Conservation (phyloP, 2,888 invertebrate species). For the Drosophila subquinaria region DNA sequence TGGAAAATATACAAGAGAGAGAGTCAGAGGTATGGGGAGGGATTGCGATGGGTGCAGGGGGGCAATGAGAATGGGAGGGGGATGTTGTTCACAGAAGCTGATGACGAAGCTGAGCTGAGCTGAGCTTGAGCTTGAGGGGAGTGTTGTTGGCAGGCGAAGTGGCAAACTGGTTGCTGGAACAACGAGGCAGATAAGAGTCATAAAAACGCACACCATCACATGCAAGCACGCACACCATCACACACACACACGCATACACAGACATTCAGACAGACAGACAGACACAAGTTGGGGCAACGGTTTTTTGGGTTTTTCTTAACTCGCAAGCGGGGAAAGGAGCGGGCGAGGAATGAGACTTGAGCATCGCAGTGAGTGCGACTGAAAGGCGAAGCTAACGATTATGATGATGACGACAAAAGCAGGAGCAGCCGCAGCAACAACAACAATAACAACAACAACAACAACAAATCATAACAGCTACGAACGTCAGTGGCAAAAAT, state of each 20-base stretch:
- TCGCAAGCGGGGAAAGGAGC: constrained; percentile 5
- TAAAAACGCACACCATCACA: constrained; percentile 64
- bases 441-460: constrained; percentile 7
- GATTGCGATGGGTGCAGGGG: background rate
- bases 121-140: background rate
- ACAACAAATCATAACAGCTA: constrained; percentile 10
- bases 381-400: constrained; percentile 69
- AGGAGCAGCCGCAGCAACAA: constrained; percentile 22
- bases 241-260: constrained; percentile 12
- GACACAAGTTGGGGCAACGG: constrained; percentile 24
- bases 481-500: constrained; percentile 67
- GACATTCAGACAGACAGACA: constrained; percentile 4
- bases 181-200: constrained; percentile 73
- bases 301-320: constrained; percentile 47
- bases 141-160: constrained; percentile 17
- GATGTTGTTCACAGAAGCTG: constrained; percentile 3
- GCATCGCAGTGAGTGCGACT: constrained; percentile 36
- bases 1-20: constrained; percentile 48
- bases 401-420: constrained; percentile 71
- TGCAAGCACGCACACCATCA: constrained; percentile 15
- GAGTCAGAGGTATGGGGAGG: background rate
- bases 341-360: background rate
- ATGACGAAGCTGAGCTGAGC: constrained; percentile 2
- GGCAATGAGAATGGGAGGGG: background rate
- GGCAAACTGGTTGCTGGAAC: constrained; percentile 43